Percentiles rank a stretch among this genome's conserved stretches.
phyloP scores from a whole-genome alignment of 1,140 invertebrate genomes.

The Microplitis mediator region DNA sequence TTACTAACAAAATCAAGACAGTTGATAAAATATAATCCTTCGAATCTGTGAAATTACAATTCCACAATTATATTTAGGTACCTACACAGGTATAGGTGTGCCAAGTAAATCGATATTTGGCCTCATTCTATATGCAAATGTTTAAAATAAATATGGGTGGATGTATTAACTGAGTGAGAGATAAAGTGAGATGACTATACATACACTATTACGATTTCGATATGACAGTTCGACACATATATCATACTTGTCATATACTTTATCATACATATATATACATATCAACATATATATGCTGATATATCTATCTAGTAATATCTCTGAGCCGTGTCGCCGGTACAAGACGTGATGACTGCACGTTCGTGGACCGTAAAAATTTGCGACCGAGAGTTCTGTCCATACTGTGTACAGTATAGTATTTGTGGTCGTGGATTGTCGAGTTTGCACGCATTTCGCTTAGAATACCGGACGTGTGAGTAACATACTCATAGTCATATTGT shows the following conservation, averaged over 20 bases:
- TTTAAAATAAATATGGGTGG: slow-evolving; percentile 5
- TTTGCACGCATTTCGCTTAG: background rate
- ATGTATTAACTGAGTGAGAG: background rate
- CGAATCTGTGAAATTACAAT: background rate
- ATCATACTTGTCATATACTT: background rate
- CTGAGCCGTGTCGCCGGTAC: slow-evolving; percentile 9
- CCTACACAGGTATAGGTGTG: background rate
- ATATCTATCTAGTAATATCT: background rate
- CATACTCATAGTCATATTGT: too few species aligned
- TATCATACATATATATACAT: background rate
- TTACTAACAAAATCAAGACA: too few species aligned
- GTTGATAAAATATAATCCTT: background rate
- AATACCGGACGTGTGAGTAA: background rate
- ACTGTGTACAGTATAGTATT: background rate
- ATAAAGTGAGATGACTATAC: background rate
- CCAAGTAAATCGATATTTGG: background rate
- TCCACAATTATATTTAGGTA: background rate
- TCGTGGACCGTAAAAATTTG: slow-evolving; percentile 14
- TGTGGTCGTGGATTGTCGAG: background rate
- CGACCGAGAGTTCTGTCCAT: background rate
- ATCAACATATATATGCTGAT: background rate
- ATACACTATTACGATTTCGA: background rate
- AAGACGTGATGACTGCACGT: slow-evolving; percentile 12
- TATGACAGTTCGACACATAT: background rate
- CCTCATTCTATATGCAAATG: slow-evolving; percentile 17